These are phyloP conservation scores for Synaphobranchus kaupii DNA, from an alignment of 2,797 vertebrate species.

Conservation along the genomic window DNA sequence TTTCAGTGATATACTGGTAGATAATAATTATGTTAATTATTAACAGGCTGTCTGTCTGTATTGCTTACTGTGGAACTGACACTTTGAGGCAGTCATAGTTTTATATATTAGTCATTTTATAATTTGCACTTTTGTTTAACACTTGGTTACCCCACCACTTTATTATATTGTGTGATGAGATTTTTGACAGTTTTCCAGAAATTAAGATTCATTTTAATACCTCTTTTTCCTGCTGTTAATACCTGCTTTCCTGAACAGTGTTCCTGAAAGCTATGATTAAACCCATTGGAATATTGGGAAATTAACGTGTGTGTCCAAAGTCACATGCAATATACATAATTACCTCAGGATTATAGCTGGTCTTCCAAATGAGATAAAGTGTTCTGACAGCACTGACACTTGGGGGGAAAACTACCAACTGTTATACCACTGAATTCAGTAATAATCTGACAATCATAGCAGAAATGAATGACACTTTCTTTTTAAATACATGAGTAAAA, in stretches of 20 bases:
- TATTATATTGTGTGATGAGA: not conserved
- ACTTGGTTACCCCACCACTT: not conserved
- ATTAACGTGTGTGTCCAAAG: not conserved
- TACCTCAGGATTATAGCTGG: not conserved
- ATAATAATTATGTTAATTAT: too few species aligned
- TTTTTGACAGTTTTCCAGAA: not conserved
- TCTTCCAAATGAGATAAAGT: not conserved
- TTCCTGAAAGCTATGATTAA: not conserved
- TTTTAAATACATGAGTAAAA: not conserved
- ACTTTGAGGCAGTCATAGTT: not conserved
- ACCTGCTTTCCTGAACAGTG: not conserved
- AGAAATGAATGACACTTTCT: not conserved
- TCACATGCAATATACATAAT: not conserved
- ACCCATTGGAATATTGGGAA: not conserved
- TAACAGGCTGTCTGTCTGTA: not conserved
- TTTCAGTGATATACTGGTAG: too few species aligned
- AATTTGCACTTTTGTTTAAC: not conserved
- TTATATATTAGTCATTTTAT: not conserved
- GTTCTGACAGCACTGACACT: not conserved
- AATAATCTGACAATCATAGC: not conserved
- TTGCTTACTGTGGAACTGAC: not conserved
- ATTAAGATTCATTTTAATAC: not conserved
- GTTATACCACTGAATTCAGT: not conserved
- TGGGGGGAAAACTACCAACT: not conserved
- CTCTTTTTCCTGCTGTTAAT: not conserved